Base-by-base conservation (phyloP, 2,113 vertebrate species). In the Otolemur garnettii region DNA sequence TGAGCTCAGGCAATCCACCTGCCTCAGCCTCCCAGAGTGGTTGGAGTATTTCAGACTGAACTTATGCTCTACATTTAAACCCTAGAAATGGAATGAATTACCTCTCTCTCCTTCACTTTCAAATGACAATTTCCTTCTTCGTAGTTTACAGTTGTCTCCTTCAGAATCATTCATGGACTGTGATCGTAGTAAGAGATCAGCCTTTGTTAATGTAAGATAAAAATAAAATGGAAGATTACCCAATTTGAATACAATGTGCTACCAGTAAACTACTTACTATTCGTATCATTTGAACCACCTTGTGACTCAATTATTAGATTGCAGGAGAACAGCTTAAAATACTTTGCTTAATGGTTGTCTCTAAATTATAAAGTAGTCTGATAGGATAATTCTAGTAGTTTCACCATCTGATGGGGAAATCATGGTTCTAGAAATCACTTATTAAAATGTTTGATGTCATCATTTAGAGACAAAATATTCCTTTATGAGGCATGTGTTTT, bases 101-200 rank as follows among this genome's bases (percentile, higher is more conserved):
- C 99, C 99, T 99, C 98, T 98, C 22, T 99, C 98, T 75, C 98
- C 97, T 98, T 99, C 99, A 93, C 98, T 99, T 96, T 99, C 99
- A 97, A 99, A 99, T 85, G 99, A 99, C 94, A 99, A 98, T 98
- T 99, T 99, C 97, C 99, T 98, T 98, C 99, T 99, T 96, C 97
- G 97, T 30, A 98, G 98, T 97, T 99, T 99, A 97, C 97, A 98
- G 90, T 98, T 99, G 80, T 99, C 99, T 86, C 94, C 98, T 72
- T 99, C 99, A 2, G 98, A 99, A 93, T 99, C 99, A 96, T 98
- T 98, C 96, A 98, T 90, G 79, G 97, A 98, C 96, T 99, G 98
- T 96, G 98, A 98, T 97, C 97, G 98, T 97, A 98, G 97, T 96
- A 98, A 59, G 60, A 99, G 97, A 93, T 98, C 98, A 97, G 98